phyloP scores from a whole-genome alignment of 2,797 vertebrate genomes.

The Oreochromis grahami region DNA sequence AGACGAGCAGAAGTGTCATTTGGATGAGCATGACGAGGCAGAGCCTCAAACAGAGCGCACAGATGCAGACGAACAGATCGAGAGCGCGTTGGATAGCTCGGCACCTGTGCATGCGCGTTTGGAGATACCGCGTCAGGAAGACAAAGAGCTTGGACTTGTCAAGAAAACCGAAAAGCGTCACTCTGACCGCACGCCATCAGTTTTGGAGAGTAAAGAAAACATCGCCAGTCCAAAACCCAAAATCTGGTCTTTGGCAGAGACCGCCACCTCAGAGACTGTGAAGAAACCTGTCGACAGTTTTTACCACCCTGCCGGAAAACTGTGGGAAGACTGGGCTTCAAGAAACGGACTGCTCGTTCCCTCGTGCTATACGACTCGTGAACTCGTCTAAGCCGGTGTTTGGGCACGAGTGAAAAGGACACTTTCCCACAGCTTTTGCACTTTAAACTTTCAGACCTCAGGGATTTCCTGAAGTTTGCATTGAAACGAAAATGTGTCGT shows the following conservation, averaged over 20 bases:
- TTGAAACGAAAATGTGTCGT: constrained; percentile 21
- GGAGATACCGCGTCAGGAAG: background rate
- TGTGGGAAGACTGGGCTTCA: constrained; percentile 77
- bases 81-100: constrained; percentile 7
- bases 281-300: constrained; percentile 52
- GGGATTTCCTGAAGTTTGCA: constrained; percentile 54
- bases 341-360: constrained; percentile 67
- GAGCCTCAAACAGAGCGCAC: constrained; percentile 32
- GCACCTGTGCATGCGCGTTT: constrained; percentile 37
- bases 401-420: constrained; percentile 15
- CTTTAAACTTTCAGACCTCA: constrained; percentile 68
- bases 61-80: constrained; percentile 4
- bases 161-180: constrained; percentile 26
- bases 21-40: constrained; percentile 57
- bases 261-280: constrained; percentile 80
- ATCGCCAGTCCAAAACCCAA: constrained; percentile 83
- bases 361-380: constrained; percentile 47
- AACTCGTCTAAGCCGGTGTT: constrained; percentile 46
- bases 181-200: constrained; percentile 13
- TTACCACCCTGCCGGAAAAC: constrained; percentile 54
- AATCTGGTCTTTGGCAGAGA: constrained; percentile 97
- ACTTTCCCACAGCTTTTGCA: constrained; percentile 59
- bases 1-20: constrained; percentile 63
- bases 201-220: constrained; percentile 68
- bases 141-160: background rate